Evolutionary conservation across 2,888 invertebrate genomes (phyloP), one percentile per base, ranked within the genome.

Genomic region (Epirrita christyi): DNA sequence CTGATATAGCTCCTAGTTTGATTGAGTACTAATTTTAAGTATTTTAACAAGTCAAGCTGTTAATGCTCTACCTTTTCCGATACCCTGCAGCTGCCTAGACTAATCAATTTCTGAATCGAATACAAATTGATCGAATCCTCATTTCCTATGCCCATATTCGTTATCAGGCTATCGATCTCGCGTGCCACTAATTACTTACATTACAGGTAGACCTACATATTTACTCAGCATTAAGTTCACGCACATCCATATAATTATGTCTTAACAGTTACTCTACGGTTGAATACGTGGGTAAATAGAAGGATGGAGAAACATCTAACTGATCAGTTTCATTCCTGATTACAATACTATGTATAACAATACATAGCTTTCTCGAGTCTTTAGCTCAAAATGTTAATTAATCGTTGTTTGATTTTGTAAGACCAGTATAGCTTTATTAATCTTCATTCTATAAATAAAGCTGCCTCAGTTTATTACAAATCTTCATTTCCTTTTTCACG

Each of bases 211-310:
- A 55, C 63, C 63, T 60, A 63, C 64, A 65, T 67, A 67, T 60
- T 49, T 60, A 64, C 58, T 53, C 48, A 61, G 55, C 55, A 67
- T 65, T 67, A 63, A 56, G 59, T 64, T 65, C 67, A 67, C 63
- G 62, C 65, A 63, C 56, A 62, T 63, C 60, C 49, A 49, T 52
- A 63, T 48, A 62, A 58, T 63, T 63, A 63, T 63, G 61, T 63
- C 53, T 62, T 54, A 63, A 59, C 63, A 60, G 67, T 63, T 67
- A 67, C 55, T 60, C 27, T 59, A 63, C 56, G 61, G 65, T 59
- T 61, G 65, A 61, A 48, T 63, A 64, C 63, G 48, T 56, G 45
- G 42, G 41, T 60, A 65, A 63, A 65, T 65, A 53, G 40, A 57
- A 52, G 57, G 53, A 59, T 63, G 56, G 48, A 63, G 61, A 67